phyloP scores from a whole-genome alignment of 2,113 vertebrate genomes.

The Psephotus haematonotus region DNA sequence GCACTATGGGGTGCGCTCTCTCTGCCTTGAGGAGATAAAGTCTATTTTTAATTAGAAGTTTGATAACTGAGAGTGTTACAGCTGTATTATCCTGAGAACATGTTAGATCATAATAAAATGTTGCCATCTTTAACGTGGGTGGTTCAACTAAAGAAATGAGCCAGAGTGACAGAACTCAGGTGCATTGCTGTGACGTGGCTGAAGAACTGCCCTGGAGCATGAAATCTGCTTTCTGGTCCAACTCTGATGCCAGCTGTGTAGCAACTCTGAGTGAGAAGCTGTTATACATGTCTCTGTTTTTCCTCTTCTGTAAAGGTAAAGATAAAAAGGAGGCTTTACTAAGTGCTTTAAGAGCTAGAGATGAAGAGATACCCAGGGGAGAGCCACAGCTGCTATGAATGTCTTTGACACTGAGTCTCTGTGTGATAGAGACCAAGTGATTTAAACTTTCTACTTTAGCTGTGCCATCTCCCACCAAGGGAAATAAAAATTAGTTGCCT shows the following conservation, averaged over 20 bases:
- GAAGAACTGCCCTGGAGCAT: background rate
- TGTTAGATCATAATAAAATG: background rate
- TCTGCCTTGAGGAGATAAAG: background rate
- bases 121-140: background rate
- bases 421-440: background rate
- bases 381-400: background rate
- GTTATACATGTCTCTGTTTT: background rate
- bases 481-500: slow-evolving; percentile 31
- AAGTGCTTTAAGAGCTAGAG: background rate
- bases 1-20: background rate
- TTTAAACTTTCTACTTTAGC: slow-evolving; percentile 40
- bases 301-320: background rate
- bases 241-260: background rate
- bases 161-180: background rate
- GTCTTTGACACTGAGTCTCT: background rate
- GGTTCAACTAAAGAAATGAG: background rate
- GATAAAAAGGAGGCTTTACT: background rate
- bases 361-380: background rate
- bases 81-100: background rate
- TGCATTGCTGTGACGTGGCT: background rate
- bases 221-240: background rate
- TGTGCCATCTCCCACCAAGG: background rate
- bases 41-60: background rate
- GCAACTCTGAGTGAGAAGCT: background rate
- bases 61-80: background rate